These are phyloP conservation scores for Geotrypetes seraphini DNA, from an alignment of 2,797 vertebrate species.

Conservation along the genomic window DNA sequence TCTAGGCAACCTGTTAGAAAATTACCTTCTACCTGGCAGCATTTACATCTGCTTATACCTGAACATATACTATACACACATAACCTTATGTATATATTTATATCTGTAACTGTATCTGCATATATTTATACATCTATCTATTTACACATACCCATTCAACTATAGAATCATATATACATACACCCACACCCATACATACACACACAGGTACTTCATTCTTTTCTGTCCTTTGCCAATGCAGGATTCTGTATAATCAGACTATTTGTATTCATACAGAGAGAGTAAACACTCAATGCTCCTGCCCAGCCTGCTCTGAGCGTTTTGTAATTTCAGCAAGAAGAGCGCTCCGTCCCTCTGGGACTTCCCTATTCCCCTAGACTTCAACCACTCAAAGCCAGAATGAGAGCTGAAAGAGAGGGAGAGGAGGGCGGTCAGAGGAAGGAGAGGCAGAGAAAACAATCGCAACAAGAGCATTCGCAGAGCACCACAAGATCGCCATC, in stretches of 20 bases:
- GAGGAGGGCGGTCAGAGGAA: too few species aligned
- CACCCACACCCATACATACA: too few species aligned
- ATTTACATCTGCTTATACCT: too few species aligned
- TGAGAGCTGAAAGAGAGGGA: conserved; percentile 33
- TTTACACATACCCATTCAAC: too few species aligned
- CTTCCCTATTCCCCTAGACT: conserved; percentile 49
- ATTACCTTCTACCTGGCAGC: too few species aligned
- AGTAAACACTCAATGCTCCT: conserved; percentile 68
- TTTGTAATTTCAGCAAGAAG: conserved; percentile 66
- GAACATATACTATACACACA: too few species aligned
- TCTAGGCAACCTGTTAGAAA: too few species aligned
- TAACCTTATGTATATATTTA: too few species aligned
- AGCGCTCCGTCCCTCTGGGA: conserved; percentile 59
- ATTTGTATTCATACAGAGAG: conserved; percentile 72
- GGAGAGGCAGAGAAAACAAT: conserved; percentile 48
- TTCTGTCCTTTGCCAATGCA: conserved; percentile 33
- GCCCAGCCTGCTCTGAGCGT: conserved; percentile 61
- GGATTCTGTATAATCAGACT: conserved; percentile 66
- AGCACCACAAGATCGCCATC: conserved; percentile 19
- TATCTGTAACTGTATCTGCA: too few species aligned
- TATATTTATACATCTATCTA: too few species aligned
- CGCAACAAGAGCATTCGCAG: conserved; percentile 30
- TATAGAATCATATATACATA: too few species aligned
- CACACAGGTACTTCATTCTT: too few species aligned
- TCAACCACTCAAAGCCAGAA: conserved; percentile 48